Evolutionary conservation across 1,140 invertebrate genomes (phyloP), one percentile per base, ranked within the genome.

Genomic region (Drosophila biarmipes): DNA sequence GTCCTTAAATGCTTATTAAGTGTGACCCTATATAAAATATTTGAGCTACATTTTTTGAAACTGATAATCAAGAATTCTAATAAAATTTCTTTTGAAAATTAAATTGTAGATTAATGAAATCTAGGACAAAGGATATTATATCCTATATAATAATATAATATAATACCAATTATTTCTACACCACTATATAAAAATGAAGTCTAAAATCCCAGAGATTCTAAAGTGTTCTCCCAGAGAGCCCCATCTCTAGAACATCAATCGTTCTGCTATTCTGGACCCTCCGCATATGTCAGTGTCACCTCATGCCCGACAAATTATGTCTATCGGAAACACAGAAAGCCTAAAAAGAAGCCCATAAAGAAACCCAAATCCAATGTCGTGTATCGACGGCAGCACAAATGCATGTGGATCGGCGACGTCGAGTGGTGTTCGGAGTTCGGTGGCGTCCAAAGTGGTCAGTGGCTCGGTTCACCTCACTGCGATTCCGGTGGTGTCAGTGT

Each of bases 301-400:
- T 61, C 35, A 58, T 42, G 48, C 46, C 55, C 69, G 43, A 71
- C 71, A 64, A 74, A 69, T 74, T 59, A 67, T 69, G 73, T 78
- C 58, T 73, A 78, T 81, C 79, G 57, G 40, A 73, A 69, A 68
- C 53, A 55, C 59, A 76, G 78, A 73, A 78, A 71, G 53, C 67
- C 31, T 6, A n/a, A 43, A 54, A 52, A 10, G 15, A 34, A 19
- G 34, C 35, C 19, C 24, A 6, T 3, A 48, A 56, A 48, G 31
- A 46, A 38, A 71, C 71, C 58, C 59, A 45, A 54, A 46, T 29
- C 53, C 57, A 61, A 74, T 46, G 61, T 34, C 57, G 66, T 24
- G 57, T 78, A 59, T 61, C 56, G 24, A 29, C 37, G 49, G 62
- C 57, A 24, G 52, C 37, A 52, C 35, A 79, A 73, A 78, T 68